Evolutionary conservation across 2,888 invertebrate genomes (phyloP), one percentile per base, ranked within the genome.

Genomic region (Pteria penguin): DNA sequence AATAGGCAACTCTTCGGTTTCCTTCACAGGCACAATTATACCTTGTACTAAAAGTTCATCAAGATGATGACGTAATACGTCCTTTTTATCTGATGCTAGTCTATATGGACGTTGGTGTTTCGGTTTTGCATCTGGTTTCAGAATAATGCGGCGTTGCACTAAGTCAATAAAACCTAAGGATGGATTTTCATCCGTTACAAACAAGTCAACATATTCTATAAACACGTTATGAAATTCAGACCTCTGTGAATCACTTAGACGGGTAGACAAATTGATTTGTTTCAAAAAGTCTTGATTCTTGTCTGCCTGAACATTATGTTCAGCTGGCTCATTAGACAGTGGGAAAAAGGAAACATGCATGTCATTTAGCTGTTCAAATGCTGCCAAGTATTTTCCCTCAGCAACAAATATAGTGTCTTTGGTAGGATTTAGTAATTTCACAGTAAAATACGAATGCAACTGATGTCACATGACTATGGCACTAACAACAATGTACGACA

Each of bases 61-160:
- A 18, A 72, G 24, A 8, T 72, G 72, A 29, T 73, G 61, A 2
- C 66, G 8, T 27, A 72, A 66, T 18, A 72, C 58, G 55, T 65
- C 68, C 14, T 58, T 24, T 36, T 78, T 78, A n/a, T 70, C 73
- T 3, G 73, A 66, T 24, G 69, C 27, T 18, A 78, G 62, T 2
- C 68, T 32, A 52, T 78, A 78, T 8, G 75, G 75, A 26, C 54
- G 55, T n/a, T 69, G 77, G 29, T 77, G 69, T 61, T 69, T 73
- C 1, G 73, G 58, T 4, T 22, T n/a, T 29, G 18, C 24, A 36
- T 72, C 69, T 2, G 60, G 65, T 27, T 77, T 77, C 18, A 73
- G 32, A 52, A 14, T 36, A 11, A 36, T 36, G 45, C 14, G 29
- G 31, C 70, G 77, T 55, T 77, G 33, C n/a, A 77, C 73, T n/a